Evolutionary conservation across 2,888 invertebrate species (phyloP).

Genomic region (Scaptomyza cyrtandrae): DNA sequence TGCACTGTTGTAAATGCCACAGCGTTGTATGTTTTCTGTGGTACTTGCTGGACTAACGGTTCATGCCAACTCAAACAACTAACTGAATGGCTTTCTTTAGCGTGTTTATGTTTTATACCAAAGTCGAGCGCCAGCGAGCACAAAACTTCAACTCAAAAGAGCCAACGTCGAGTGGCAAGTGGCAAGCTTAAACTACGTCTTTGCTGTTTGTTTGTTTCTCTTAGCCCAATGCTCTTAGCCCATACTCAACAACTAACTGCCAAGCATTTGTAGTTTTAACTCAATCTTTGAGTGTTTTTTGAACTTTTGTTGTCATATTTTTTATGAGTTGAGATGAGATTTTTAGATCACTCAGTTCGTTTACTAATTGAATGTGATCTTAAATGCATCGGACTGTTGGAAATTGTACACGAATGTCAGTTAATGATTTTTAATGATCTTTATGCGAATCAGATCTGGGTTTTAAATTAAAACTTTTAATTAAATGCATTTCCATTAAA

Average conservation of each 20-base stretch:
- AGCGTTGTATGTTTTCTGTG: constrained; percentile 27
- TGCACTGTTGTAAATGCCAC: constrained; percentile 66
- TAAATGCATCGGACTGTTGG: constrained; percentile 4
- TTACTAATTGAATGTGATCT: background rate
- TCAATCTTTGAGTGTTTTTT: constrained; percentile 27
- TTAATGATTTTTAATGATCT: background rate
- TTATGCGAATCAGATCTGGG: background rate
- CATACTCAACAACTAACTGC: background rate
- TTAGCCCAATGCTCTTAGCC: constrained; percentile 41
- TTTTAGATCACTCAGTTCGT: constrained; percentile 17
- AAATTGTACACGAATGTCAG: constrained; percentile 9
- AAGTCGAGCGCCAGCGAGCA: constrained; percentile 41
- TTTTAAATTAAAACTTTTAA: background rate
- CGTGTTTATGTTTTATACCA: constrained; percentile 83
- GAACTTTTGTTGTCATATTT: constrained; percentile 26
- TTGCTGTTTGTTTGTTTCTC: constrained; percentile 24
- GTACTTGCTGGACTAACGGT: constrained; percentile 66
- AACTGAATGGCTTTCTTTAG: constrained; percentile 83
- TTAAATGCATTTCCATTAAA: background rate
- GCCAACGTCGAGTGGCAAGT: constrained; percentile 42
- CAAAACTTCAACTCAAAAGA: constrained; percentile 40
- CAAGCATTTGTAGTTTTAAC: constrained; percentile 1
- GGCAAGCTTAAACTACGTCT: constrained; percentile 18
- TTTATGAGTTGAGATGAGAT: constrained; percentile 18
- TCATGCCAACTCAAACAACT: constrained; percentile 80